phyloP scores from a whole-genome alignment of 2,888 invertebrate species.

The Epinotia demarniana region DNA sequence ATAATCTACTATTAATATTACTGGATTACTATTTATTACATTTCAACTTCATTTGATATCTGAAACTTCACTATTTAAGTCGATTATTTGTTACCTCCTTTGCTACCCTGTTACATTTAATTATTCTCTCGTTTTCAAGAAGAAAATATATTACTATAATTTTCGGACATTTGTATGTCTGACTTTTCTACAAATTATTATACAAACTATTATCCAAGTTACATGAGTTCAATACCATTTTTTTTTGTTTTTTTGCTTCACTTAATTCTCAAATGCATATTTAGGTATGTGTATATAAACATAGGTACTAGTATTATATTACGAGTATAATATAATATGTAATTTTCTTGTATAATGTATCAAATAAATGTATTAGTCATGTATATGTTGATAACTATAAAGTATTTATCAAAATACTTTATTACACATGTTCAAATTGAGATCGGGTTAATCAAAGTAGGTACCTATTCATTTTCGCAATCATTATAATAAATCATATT shows the following conservation, averaged over 20 bases:
- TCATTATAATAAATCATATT: slow-evolving; percentile 55
- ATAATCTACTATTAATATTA: too few relatives aligned
- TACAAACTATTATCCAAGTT: slow-evolving; percentile 45
- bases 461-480: background rate
- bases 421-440: background rate
- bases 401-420: background rate
- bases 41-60: background rate
- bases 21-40: background rate
- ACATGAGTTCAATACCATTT: slow-evolving; percentile 11
- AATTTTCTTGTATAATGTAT: too few relatives aligned
- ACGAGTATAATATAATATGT: too few relatives aligned
- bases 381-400: too few relatives aligned
- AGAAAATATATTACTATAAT: slow-evolving; percentile 46
- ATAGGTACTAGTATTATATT: background rate
- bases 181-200: slow-evolving; percentile 43
- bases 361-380: too few relatives aligned
- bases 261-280: background rate
- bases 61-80: slow-evolving; percentile 16
- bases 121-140: slow-evolving; percentile 65
- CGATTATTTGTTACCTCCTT: slow-evolving; percentile 19
- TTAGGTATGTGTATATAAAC: background rate
- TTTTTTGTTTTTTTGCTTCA: background rate
- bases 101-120: slow-evolving; percentile 39
- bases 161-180: background rate
- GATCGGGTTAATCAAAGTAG: background rate